Evolutionary conservation across 2,797 vertebrate genomes (phyloP).

Genomic region (Pseudochirops cupreus): DNA sequence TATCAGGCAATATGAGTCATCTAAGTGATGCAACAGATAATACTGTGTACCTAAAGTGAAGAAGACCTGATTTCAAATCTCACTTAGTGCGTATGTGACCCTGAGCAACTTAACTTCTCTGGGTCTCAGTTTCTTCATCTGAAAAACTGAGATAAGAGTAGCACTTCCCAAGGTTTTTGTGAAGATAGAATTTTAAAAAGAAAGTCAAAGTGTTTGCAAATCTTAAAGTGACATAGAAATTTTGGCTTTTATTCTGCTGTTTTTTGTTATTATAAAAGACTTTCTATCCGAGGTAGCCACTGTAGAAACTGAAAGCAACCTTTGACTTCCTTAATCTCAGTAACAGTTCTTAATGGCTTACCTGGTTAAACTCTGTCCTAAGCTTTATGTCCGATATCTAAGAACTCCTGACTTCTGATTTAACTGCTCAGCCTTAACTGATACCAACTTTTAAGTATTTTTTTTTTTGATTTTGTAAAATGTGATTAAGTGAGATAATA

Average conservation of each 20-base stretch:
- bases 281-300: background rate
- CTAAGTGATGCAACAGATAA: background rate
- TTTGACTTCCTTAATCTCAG: too few relatives aligned
- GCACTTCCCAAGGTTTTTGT: background rate
- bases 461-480: background rate
- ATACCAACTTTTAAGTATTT: background rate
- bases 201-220: background rate
- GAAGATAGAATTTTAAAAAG: background rate
- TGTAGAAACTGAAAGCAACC: too few relatives aligned
- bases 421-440: background rate
- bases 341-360: background rate
- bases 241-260: background rate
- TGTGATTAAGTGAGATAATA: background rate
- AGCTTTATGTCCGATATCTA: background rate
- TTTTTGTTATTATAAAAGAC: background rate
- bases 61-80: background rate
- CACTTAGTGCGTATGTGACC: background rate
- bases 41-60: background rate
- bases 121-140: too few relatives aligned
- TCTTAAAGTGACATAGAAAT: background rate
- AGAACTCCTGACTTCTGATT: background rate
- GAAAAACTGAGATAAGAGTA: too few relatives aligned
- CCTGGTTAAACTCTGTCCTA: background rate
- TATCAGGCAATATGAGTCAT: too few relatives aligned
- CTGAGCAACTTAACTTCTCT: background rate